Evolutionary conservation across 2,888 invertebrate species (phyloP), one percentile per base, ranked within the genome.

Genomic region (Leptinotarsa rubiginosa): DNA sequence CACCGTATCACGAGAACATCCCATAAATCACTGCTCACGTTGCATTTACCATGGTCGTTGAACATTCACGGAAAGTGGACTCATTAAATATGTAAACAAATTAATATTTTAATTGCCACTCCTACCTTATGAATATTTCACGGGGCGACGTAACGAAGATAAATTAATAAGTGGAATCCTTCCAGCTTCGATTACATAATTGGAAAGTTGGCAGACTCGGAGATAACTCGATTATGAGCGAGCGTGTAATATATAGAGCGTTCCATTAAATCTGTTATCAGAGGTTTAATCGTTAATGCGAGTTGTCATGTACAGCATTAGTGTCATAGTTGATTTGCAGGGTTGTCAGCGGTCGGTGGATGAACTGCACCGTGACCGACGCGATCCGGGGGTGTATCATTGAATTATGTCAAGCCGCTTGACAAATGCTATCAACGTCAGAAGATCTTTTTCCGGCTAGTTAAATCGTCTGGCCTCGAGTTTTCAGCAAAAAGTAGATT

Each of bases 241-340:
- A 84, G 81, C 84, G 84, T 82, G 84, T 85, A 85, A 85, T 85
- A 85, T 86, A 84, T 85, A 84, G 85, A 85, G 83, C 85, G 84
- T 85, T 84, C 85, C 85, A 86, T 86, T 87, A 87, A 87, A 86
- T 85, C 86, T 84, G 86, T 86, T 87, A 87, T 87, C 87, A 85
- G 85, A 82, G 83, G 85, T 83, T 85, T 87, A 87, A 87, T 87
- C 87, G 83, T 84, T 86, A 87, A 87, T 87, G 83, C 85, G 85
- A 84, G 85, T 85, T 87, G 87, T 87, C 87, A 86, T 86, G 87
- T 85, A 85, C 85, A 84, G 86, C 85, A 87, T 87, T 87, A 87
- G 85, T 85, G 87, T 87, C 87, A 82, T 80, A 80, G 84, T 83
- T 85, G 86, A 86, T 86, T 86, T 85, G 85, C 85, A 82, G 79